phyloP scores from a whole-genome alignment of 2,888 invertebrate species.

The Drosophila multiciliata region DNA sequence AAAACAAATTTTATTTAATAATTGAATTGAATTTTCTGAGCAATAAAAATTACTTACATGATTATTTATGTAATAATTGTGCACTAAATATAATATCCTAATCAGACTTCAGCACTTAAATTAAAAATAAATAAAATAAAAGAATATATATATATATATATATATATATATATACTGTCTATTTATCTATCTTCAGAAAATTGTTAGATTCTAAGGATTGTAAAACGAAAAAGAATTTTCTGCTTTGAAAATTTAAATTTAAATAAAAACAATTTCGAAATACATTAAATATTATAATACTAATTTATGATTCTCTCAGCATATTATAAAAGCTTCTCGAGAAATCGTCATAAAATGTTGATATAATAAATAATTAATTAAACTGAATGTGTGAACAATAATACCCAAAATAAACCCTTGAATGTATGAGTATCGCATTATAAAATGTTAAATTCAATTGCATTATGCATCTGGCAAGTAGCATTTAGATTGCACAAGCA shows the following conservation, averaged over 20 bases:
- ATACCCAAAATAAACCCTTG: background rate
- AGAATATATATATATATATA: too few species aligned
- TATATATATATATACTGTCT: background rate
- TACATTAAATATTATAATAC: background rate
- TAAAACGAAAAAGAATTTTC: too few species aligned
- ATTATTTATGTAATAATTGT: background rate
- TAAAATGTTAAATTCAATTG: conserved; percentile 72
- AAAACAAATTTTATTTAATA: background rate
- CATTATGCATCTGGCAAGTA: conserved; percentile 63
- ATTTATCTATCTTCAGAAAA: background rate
- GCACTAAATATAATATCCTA: background rate
- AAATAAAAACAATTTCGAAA: too few species aligned
- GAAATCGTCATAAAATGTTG: background rate
- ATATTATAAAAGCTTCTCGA: background rate
- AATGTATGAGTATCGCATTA: conserved; percentile 31
- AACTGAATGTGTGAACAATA: background rate
- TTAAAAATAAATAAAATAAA: background rate
- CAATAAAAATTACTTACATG: accelerated
- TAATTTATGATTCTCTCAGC: background rate
- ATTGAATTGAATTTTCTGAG: background rate
- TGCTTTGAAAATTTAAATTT: too few species aligned
- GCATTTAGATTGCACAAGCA: conserved; percentile 15
- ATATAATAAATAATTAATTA: background rate
- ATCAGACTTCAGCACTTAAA: too few species aligned
- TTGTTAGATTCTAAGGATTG: background rate